Base-by-base conservation (phyloP, 23 tunicate genomes). In the Ciona savignyi region DNA sequence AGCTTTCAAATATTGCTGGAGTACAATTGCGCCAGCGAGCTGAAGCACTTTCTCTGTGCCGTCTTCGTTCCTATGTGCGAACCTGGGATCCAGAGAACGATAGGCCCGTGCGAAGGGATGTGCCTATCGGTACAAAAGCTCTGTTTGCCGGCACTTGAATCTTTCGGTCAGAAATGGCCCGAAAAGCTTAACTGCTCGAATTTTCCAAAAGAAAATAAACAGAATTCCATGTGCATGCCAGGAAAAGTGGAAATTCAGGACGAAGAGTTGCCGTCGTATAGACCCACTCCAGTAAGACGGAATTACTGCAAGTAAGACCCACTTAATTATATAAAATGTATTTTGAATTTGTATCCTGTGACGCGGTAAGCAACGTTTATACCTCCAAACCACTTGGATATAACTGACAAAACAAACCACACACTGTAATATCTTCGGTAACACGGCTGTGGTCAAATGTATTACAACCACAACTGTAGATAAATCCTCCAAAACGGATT, bases 91-190 rank as follows among this genome's bases (percentile, higher is more conserved):
- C 28, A 33, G 9, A 28, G 24, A 1, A 33, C 30, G 0, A 75
- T 86, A 26, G 81, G 90, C 2, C 99, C 99, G 0, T 95, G 99
- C 34, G 74, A 79, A 30, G 62, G 62, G 60, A 87, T 95, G 84
- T 95, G 99, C 63, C 75, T 68, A 2, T 70, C 86, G 3, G 90
- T 87, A 4, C 68, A 77, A 63, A 71, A 51, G 3, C 67, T 67
- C 63, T 95, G 99, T 66, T 15, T 20, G 27, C 80, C 60, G 2
- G 31, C 78, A 1, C 61, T 95, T 42, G 48, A 62, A 32, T 74
- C 89, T 30, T 87, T 95, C 48, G 87, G 83, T 27, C 75, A 65
- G 27, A 23, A 42, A 23, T 83, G 90, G 95, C 99, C 99, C 1
- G 70, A 74, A 25, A 32, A 48, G 27, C 70, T 95, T 62, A 83